These are phyloP conservation scores for Stenotaenia linearis DNA, from an alignment of 2,888 invertebrate genomes.

Conservation along the genomic window DNA sequence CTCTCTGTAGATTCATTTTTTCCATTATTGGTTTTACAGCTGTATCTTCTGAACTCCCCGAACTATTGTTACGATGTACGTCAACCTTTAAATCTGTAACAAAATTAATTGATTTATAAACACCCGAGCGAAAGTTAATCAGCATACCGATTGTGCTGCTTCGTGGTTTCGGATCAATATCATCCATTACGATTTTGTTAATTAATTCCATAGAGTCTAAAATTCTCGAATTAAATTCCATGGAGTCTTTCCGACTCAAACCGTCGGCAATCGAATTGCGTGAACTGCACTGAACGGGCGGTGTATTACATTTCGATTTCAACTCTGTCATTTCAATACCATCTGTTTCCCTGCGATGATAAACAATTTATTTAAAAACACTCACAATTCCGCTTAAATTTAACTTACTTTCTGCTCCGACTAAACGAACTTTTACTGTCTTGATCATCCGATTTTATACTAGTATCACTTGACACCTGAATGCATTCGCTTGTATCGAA, in stretches of 20 bases:
- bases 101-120: neutral
- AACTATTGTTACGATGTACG: slow-evolving; percentile 65
- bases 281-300: slow-evolving; percentile 59
- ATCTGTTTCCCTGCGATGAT: slow-evolving; percentile 65
- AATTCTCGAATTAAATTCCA: slow-evolving; percentile 27
- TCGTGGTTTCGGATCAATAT: slow-evolving; percentile 39
- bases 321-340: slow-evolving; percentile 78
- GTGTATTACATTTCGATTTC: slow-evolving; percentile 45
- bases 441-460: slow-evolving; percentile 37
- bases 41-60: slow-evolving; percentile 46
- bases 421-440: slow-evolving; percentile 37
- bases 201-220: slow-evolving; percentile 42
- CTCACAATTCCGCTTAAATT: too few relatives aligned
- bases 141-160: slow-evolving; percentile 62
- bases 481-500: slow-evolving; percentile 90
- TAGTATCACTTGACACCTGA: slow-evolving; percentile 48
- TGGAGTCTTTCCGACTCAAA: slow-evolving; percentile 47
- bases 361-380: slow-evolving; percentile 29
- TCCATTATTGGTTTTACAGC: slow-evolving; percentile 38
- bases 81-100: slow-evolving; percentile 77
- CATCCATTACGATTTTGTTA: slow-evolving; percentile 40
- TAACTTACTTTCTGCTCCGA: slow-evolving; percentile 37
- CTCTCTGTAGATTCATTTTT: slow-evolving; percentile 28
- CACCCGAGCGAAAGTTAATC: slow-evolving; percentile 35
- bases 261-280: slow-evolving; percentile 60